A percentile compares a stretch with the other conserved stretches of the same genome.
Evolutionary conservation across 2,113 vertebrate species (phyloP).

Genomic region (Prunella fulvescens): DNA sequence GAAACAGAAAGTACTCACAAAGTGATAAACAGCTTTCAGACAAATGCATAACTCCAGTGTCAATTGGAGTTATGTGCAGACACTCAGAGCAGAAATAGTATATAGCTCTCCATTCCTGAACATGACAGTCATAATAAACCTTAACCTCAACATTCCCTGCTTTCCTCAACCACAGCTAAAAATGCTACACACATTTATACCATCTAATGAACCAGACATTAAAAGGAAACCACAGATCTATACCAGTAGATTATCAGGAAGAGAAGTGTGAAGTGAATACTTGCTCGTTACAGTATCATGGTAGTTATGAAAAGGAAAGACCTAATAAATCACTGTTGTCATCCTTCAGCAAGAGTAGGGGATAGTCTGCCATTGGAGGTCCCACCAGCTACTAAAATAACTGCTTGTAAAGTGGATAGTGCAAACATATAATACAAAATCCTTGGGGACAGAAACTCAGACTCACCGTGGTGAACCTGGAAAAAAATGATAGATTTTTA

Average conservation of each 20-base stretch:
- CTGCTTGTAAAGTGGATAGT: background rate
- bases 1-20: background rate
- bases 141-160: slow-evolving; percentile 59
- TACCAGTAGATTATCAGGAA: slow-evolving; percentile 57
- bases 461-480: background rate
- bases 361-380: background rate
- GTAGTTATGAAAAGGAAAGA: slow-evolving; percentile 15
- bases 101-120: slow-evolving; percentile 32
- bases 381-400: background rate
- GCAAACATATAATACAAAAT: background rate
- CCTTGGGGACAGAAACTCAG: background rate
- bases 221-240: slow-evolving; percentile 70
- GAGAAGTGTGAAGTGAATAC: slow-evolving; percentile 67
- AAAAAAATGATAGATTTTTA: background rate
- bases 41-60: background rate
- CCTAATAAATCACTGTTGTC: slow-evolving; percentile 4
- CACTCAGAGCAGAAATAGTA: slow-evolving; percentile 40
- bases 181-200: slow-evolving; percentile 32
- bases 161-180: slow-evolving; percentile 64
- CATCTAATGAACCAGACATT: slow-evolving; percentile 67
- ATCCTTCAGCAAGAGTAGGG: background rate
- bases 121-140: slow-evolving; percentile 55
- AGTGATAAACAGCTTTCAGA: slow-evolving; percentile 21
- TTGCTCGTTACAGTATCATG: slow-evolving; percentile 13
- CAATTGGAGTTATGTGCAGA: slow-evolving; percentile 15